Evolutionary conservation across 2,113 vertebrate species (phyloP).

Genomic region (Cnemophilus loriae): DNA sequence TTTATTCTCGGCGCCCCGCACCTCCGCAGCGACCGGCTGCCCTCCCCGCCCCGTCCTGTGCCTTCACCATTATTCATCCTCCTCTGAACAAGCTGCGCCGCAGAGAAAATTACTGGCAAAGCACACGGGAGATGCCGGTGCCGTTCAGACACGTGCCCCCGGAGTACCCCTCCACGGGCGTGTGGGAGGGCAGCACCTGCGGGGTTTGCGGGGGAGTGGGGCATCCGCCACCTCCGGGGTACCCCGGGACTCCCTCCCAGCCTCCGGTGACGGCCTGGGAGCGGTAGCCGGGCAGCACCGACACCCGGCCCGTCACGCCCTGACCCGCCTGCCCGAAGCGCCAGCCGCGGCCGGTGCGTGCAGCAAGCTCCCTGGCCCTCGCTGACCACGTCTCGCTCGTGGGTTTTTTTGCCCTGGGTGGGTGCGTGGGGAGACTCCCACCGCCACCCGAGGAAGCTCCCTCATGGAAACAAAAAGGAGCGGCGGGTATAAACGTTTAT

Average conservation of each 20-base stretch:
- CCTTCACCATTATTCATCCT: background rate
- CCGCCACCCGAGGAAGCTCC: background rate
- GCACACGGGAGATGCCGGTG: background rate
- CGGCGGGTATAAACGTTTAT: background rate
- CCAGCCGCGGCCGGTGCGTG: background rate
- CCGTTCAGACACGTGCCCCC: background rate
- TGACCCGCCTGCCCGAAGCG: background rate
- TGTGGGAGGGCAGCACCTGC: too few relatives aligned
- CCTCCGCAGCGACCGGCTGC: background rate
- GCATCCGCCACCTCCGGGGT: background rate
- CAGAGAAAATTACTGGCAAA: background rate
- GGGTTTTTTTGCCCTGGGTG: background rate
- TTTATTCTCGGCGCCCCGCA: background rate
- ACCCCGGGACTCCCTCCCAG: background rate
- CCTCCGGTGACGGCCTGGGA: background rate
- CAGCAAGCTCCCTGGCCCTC: background rate
- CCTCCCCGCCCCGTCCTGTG: background rate
- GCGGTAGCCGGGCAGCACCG: background rate
- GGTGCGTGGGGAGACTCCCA: background rate
- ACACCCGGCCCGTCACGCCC: background rate
- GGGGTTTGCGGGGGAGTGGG: background rate
- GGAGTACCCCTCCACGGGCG: background rate
- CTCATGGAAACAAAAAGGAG: background rate
- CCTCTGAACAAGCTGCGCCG: background rate
- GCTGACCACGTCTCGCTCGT: background rate